phyloP scores from a whole-genome alignment of 2,888 invertebrate genomes.

The Odontothrips loti region DNA sequence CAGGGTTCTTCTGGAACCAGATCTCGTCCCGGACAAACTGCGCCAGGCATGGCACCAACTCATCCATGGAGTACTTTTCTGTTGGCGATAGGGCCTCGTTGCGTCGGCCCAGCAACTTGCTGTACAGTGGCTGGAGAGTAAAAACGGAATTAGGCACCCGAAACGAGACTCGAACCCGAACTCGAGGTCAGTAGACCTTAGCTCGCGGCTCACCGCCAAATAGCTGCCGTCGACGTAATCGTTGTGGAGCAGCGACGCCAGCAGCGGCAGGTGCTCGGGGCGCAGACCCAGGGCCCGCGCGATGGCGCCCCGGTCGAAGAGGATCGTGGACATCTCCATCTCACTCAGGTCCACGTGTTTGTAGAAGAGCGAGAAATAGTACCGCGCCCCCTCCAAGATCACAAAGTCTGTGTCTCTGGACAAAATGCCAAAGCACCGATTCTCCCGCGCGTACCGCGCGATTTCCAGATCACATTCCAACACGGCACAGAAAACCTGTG shows the following conservation, averaged over 20 bases:
- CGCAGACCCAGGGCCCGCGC: not conserved
- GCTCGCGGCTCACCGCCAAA: not conserved
- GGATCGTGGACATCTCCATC: not conserved
- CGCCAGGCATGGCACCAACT: not conserved
- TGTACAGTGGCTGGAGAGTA: not conserved
- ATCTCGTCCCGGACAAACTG: not conserved
- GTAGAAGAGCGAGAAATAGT: not conserved
- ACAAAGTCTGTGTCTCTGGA: not conserved
- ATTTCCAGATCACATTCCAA: not conserved
- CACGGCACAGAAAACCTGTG: not conserved
- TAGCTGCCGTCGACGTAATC: not conserved
- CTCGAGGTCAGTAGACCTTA: not conserved
- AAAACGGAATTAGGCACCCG: not conserved
- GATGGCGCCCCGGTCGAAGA: not conserved
- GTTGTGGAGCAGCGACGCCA: not conserved
- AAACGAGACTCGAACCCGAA: not conserved
- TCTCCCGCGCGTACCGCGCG: not conserved
- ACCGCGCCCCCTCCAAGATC: not conserved
- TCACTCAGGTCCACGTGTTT: not conserved
- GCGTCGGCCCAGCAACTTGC: constrained; percentile 3
- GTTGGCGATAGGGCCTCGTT: not conserved
- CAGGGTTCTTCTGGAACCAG: not conserved
- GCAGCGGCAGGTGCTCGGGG: constrained; percentile 1
- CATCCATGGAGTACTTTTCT: not conserved
- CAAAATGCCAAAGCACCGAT: not conserved